Conservation (phyloP, 2,113 vertebrate species). For the Forbesichthys papilliferus region DNA sequence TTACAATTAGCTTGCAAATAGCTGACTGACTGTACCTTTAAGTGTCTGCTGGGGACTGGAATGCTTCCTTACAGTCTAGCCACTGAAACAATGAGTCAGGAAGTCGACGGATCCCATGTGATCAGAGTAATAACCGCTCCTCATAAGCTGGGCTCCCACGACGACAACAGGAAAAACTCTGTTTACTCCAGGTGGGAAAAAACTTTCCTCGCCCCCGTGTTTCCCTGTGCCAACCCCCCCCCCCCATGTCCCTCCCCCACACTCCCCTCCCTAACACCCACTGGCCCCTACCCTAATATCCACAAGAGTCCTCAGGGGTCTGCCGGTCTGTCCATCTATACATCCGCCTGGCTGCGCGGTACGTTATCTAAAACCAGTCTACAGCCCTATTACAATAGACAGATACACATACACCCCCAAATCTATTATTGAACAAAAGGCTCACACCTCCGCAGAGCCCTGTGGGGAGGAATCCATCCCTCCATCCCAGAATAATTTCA, state of each 20-base stretch:
- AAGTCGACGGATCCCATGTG: conserved; percentile 26
- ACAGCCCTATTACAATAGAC: conserved; percentile 74
- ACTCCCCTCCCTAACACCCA: too few relatives aligned
- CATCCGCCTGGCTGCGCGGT: conserved; percentile 55
- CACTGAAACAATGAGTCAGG: conserved; percentile 34
- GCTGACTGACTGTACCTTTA: too few relatives aligned
- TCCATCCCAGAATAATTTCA: conserved; percentile 81
- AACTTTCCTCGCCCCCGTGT: conserved; percentile 14
- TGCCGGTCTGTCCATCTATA: conserved; percentile 46
- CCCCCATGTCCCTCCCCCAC: too few relatives aligned
- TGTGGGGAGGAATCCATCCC: conserved; percentile 79
- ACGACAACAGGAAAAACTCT: conserved; percentile 31
- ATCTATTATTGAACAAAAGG: conserved; percentile 77
- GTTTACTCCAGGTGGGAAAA: conserved; percentile 34
- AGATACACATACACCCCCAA: conserved; percentile 73
- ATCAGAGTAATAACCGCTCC: conserved; percentile 35
- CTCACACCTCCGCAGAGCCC: conserved; percentile 73
- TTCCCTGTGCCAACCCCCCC: conserved; percentile 1
- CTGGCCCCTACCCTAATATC: too few relatives aligned
- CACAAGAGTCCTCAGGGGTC: too few relatives aligned
- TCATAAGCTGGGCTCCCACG: conserved; percentile 34
- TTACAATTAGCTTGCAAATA: too few relatives aligned
- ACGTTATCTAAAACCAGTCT: conserved; percentile 73
- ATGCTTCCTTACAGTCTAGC: conserved; percentile 30
- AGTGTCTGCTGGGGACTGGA: conserved; percentile 14